These are phyloP conservation scores for Drosophila nasuta DNA, from an alignment of 1,140 invertebrate genomes.

Conservation along the genomic window DNA sequence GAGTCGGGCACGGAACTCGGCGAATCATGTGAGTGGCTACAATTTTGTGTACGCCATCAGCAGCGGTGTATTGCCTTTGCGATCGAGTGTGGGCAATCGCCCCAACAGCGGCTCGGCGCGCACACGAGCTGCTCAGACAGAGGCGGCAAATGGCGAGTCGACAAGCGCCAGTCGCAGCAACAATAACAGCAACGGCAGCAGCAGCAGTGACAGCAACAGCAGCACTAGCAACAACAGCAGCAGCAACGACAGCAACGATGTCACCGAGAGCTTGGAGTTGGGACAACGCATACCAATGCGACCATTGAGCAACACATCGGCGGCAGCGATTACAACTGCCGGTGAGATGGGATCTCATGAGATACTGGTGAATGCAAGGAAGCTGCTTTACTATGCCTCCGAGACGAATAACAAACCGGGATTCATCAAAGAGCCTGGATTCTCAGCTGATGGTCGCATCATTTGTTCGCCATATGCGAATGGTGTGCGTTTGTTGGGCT, in stretches of 20 bases:
- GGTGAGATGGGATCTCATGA: conserved; percentile 46
- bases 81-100: conserved; percentile 31
- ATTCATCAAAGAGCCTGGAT: conserved; percentile 95
- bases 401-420: conserved; percentile 95
- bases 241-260: conserved; percentile 35
- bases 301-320: conserved; percentile 20
- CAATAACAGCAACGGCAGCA: conserved; percentile 27
- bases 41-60: conserved; percentile 84
- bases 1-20: conserved; percentile 59
- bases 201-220: conserved; percentile 30
- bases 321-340: not conserved
- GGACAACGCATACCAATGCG: conserved; percentile 44
- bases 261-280: conserved; percentile 48
- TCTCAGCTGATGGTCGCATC: conserved; percentile 94
- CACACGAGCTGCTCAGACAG: conserved; percentile 11
- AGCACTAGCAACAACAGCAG: conserved; percentile 29
- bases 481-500: conserved; percentile 93
- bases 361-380: conserved; percentile 90
- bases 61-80: conserved; percentile 77
- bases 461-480: conserved; percentile 95
- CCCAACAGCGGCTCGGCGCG: conserved; percentile 16
- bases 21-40: conserved; percentile 68
- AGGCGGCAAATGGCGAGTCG: not conserved
- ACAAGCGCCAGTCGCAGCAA: conserved; percentile 24
- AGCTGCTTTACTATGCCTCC: conserved; percentile 93